Evolutionary conservation across 1,140 invertebrate species (phyloP), one percentile per base, ranked within the genome.

Genomic region (Ephestia elutella): DNA sequence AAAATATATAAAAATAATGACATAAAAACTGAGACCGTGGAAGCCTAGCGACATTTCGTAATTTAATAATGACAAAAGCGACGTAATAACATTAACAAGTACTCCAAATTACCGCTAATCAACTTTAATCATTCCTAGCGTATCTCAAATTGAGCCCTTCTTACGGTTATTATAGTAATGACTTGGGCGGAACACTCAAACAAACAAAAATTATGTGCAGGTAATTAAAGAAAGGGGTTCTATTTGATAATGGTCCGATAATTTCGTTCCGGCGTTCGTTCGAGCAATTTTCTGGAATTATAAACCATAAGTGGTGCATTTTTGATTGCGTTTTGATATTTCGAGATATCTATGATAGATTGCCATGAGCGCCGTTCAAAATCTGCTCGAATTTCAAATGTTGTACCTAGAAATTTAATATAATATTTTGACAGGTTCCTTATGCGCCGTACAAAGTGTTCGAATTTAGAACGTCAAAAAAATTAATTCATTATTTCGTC

Each of bases 171-270:
- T 87, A 87, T 67, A 68, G 72, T 84, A 87, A 87, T 84, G 72
- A 79, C 75, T 69, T 56, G 67, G 75, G 71, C 73, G 75, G 75
- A 75, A 73, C 75, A 70, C 56, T 74, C 74, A 81, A 80, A 84
- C 80, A 86, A 83, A 86, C 82, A 86, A 80, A 86, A 73, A 86
- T 85, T 82, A 84, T 78, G 62, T 78, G 50, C 62, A 70, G 71
- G 76, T 85, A 86, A 87, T 86, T 87, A 86, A 87, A 84, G 83
- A 85, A 86, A 87, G 79, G 83, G 85, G 84, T 87, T 79, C 76
- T 68, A 76, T 76, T 81, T 82, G 70, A 83, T 86, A 87, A 87
- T 86, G 65, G 77, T 54, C 70, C 73, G 79, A 85, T 87, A 87
- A 87, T 87, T 85, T 78, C 57, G 72, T 74, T 70, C 57, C 59